A percentile compares a stretch with the other conserved stretches of the same genome.
Conservation (phyloP, 2,888 invertebrate genomes). For the Scelioninae gen. 1 region DNA sequence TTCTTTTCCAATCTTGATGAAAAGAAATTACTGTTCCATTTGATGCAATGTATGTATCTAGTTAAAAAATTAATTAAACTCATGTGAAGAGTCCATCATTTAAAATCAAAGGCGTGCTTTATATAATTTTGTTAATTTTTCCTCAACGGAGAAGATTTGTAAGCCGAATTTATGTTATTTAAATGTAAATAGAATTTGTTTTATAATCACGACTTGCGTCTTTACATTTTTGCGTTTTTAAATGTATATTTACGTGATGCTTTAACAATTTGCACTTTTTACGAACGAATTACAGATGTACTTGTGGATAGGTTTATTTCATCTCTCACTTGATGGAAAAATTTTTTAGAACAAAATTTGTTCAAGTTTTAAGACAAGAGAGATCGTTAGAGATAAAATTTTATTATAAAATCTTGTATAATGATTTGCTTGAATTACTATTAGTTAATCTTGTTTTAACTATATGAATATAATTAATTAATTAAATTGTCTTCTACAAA, state of each 20-base stretch:
- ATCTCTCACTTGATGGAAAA: slow-evolving; percentile 9
- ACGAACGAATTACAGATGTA: neutral
- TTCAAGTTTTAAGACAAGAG: too few relatives aligned
- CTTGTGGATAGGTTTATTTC: slow-evolving; percentile 6
- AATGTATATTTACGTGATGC: slow-evolving; percentile 22
- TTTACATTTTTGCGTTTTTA: slow-evolving; percentile 5
- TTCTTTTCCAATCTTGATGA: neutral
- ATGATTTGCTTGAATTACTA: too few relatives aligned
- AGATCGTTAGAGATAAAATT: too few relatives aligned
- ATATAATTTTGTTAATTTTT: slow-evolving; percentile 27
- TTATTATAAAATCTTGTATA: too few relatives aligned
- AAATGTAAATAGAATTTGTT: slow-evolving; percentile 32
- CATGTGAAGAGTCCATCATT: slow-evolving; percentile 1
- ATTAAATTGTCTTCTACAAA: too few relatives aligned
- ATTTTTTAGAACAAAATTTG: too few relatives aligned
- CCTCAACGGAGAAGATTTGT: slow-evolving; percentile 8
- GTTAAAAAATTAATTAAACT: slow-evolving; percentile 17
- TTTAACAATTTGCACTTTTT: slow-evolving; percentile 21
- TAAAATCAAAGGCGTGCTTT: neutral
- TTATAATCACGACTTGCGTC: neutral
- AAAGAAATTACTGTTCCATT: neutral
- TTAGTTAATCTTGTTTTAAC: too few relatives aligned
- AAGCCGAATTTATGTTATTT: slow-evolving; percentile 5
- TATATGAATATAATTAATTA: too few relatives aligned
- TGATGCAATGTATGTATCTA: neutral